A percentile compares a stretch with the other conserved stretches of the same genome.
Evolutionary conservation across 2,113 vertebrate genomes (phyloP).

Genomic region (Sebastes fasciatus): DNA sequence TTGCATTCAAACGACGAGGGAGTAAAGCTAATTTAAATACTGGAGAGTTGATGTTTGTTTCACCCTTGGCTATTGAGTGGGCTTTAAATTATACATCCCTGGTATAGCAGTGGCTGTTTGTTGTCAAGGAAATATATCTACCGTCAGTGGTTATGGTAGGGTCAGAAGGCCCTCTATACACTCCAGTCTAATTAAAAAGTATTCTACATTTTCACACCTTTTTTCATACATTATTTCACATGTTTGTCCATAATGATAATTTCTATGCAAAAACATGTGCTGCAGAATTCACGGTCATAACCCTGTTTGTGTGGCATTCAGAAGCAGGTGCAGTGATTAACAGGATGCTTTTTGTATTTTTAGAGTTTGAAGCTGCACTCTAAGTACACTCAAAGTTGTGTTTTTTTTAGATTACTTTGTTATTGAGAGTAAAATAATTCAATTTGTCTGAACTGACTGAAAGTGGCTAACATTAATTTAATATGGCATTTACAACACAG

Average conservation of each 20-base stretch:
- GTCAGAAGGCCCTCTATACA: conserved; percentile 2
- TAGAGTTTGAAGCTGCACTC: not conserved
- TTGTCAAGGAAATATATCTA: conserved; percentile 24
- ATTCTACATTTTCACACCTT: not conserved
- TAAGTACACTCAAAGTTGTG: not conserved
- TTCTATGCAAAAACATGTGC: not conserved
- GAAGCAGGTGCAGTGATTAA: not conserved
- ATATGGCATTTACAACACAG: conserved; percentile 48
- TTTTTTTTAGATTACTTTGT: not conserved
- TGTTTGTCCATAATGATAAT: not conserved
- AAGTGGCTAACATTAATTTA: conserved; percentile 30
- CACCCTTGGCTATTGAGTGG: conserved; percentile 45
- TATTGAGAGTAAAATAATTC: conserved; percentile 4
- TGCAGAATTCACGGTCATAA: not conserved
- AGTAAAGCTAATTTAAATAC: conserved; percentile 58
- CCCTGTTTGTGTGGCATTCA: not conserved
- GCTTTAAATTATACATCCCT: conserved; percentile 17
- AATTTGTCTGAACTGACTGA: conserved; percentile 15
- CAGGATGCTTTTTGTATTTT: not conserved
- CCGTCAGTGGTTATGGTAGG: not conserved
- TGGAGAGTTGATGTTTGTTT: conserved; percentile 50
- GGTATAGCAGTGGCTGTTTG: conserved; percentile 15
- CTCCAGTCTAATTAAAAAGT: not conserved
- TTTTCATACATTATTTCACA: not conserved
- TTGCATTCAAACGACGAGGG: conserved; percentile 46